These are phyloP conservation scores for Stenotaenia linearis DNA, from an alignment of 2,888 invertebrate genomes.

Conservation along the genomic window DNA sequence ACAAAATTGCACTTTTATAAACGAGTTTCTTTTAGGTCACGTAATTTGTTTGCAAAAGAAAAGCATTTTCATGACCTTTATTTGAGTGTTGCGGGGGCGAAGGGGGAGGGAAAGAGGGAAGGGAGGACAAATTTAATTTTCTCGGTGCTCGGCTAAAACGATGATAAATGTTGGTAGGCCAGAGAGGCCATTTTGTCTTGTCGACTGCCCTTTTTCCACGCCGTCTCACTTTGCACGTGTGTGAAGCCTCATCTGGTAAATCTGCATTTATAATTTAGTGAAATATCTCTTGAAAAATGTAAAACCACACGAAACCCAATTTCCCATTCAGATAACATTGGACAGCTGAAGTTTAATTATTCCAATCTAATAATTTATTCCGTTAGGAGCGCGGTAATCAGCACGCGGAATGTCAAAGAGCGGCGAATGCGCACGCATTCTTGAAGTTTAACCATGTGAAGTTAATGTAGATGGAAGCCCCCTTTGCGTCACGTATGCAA, in stretches of 20 bases:
- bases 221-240: not conserved
- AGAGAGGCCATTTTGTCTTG: not conserved
- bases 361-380: slow-evolving; percentile 20
- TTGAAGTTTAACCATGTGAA: not conserved
- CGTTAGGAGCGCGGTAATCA: slow-evolving; percentile 19
- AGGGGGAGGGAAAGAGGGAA: not conserved
- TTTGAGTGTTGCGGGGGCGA: not conserved
- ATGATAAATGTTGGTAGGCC: not conserved
- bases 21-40: not conserved
- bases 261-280: no score
- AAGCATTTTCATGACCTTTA: not conserved
- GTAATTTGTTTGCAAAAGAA: not conserved
- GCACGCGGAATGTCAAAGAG: slow-evolving; percentile 10
- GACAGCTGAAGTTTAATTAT: slow-evolving; percentile 13
- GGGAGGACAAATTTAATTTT: not conserved
- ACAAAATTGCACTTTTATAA: not conserved
- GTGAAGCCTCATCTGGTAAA: no score
- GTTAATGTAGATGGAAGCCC: not conserved
- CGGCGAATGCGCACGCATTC: not conserved
- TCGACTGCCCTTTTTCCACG: not conserved
- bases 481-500: slow-evolving; percentile 14
- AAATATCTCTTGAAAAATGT: no score
- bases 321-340: not conserved
- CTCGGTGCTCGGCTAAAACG: slow-evolving; percentile 23
- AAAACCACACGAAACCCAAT: no score